Evolutionary conservation across 2,888 invertebrate genomes (phyloP).

Genomic region (Mesodorylaimus sp.): DNA sequence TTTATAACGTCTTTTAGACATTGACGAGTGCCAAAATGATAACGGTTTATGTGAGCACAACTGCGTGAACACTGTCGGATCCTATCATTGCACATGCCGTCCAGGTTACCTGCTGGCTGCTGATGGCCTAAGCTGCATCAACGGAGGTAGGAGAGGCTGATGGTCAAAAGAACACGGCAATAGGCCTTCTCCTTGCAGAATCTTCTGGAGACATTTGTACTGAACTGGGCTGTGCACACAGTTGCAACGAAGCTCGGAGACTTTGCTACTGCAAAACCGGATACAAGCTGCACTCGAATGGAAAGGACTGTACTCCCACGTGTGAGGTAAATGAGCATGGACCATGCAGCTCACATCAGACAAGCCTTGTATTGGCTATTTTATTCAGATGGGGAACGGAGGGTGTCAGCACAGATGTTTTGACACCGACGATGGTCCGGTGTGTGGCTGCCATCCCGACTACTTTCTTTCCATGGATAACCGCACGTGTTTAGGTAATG

Average conservation of each 20-base stretch:
- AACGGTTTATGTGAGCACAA: constrained; percentile 47
- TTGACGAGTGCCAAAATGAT: constrained; percentile 28
- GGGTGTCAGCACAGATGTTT: constrained; percentile 33
- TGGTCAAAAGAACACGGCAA: background rate
- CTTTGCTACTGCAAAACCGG: constrained; percentile 29
- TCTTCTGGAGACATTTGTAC: background rate
- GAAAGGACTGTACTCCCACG: constrained; percentile 25
- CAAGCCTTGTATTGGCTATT: too few relatives aligned
- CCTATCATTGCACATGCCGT: constrained; percentile 44
- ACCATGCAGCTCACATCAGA: too few relatives aligned
- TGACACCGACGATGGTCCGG: constrained; percentile 23
- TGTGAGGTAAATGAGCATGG: constrained; percentile 23
- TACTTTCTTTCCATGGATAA: constrained; percentile 21
- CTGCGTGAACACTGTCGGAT: constrained; percentile 45
- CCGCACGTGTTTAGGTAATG: background rate
- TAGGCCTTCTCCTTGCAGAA: background rate
- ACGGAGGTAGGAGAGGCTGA: constrained; percentile 12
- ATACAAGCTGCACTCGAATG: constrained; percentile 24
- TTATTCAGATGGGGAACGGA: constrained; percentile 25
- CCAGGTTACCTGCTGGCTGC: constrained; percentile 39
- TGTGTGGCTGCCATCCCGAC: constrained; percentile 30
- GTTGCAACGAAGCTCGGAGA: constrained; percentile 16
- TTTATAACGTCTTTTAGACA: constrained; percentile 26
- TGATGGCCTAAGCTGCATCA: constrained; percentile 29
- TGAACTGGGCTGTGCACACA: constrained; percentile 28